Conservation (phyloP, 2,797 vertebrate genomes). For the Sciaenops ocellatus region DNA sequence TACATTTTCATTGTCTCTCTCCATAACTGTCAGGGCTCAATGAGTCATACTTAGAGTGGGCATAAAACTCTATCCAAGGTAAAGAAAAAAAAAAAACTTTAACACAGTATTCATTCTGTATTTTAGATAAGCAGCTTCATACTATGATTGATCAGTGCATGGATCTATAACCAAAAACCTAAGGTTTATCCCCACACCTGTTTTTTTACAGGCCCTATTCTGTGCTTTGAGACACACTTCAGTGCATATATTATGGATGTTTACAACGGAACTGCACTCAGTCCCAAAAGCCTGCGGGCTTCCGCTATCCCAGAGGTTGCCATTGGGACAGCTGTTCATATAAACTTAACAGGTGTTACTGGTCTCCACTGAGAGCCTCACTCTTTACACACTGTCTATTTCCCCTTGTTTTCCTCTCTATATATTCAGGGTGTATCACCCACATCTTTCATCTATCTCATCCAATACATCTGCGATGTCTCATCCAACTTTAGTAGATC, state of each 20-base stretch:
- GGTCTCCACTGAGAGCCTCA: slow-evolving; percentile 42
- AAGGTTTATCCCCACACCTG: not conserved
- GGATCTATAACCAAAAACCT: not conserved
- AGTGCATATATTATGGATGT: slow-evolving; percentile 64
- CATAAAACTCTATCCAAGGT: slow-evolving; percentile 42
- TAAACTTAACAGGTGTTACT: slow-evolving; percentile 70
- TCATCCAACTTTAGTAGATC: not conserved
- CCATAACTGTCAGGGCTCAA: slow-evolving; percentile 14
- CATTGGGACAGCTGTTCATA: slow-evolving; percentile 68
- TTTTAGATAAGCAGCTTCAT: slow-evolving; percentile 23
- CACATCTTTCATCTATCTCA: slow-evolving; percentile 22
- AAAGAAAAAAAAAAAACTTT: slow-evolving; percentile 22
- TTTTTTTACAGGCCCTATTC: slow-evolving; percentile 18
- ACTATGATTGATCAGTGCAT: slow-evolving; percentile 26
- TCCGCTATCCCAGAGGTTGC: slow-evolving; percentile 50
- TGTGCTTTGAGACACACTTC: slow-evolving; percentile 33
- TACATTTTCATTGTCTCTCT: slow-evolving; percentile 46
- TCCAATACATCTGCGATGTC: not conserved
- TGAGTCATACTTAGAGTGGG: slow-evolving; percentile 28
- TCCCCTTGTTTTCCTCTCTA: slow-evolving; percentile 22
- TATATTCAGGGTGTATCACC: slow-evolving; percentile 2
- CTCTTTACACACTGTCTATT: slow-evolving; percentile 16
- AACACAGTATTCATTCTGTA: slow-evolving; percentile 10
- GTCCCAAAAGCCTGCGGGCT: slow-evolving; percentile 45
- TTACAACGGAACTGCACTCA: slow-evolving; percentile 48